These are phyloP conservation scores for Hydrophis major DNA, from an alignment of 2,797 vertebrate genomes.

Conservation along the genomic window DNA sequence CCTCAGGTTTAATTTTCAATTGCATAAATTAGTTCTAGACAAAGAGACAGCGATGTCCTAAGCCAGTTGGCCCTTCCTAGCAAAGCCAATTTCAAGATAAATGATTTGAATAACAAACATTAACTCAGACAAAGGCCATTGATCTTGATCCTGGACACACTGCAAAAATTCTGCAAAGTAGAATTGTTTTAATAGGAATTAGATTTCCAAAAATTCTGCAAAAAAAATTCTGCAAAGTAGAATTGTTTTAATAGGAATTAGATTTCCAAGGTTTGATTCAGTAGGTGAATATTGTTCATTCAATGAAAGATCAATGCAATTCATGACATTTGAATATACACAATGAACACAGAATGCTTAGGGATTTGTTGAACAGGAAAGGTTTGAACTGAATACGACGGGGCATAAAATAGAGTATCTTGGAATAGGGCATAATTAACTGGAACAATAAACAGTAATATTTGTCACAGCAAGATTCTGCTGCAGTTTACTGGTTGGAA, in stretches of 20 bases:
- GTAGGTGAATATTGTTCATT: not conserved
- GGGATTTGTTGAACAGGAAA: not conserved
- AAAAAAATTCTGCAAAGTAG: not conserved
- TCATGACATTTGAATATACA: not conserved
- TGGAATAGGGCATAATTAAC: not conserved
- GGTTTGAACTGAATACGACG: not conserved
- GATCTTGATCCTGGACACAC: not conserved
- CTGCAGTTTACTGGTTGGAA: not conserved
- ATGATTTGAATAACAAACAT: not conserved
- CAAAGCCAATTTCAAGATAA: constrained; percentile 3
- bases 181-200: not conserved
- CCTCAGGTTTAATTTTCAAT: not conserved
- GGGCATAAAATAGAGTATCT: not conserved
- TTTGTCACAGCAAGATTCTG: not conserved
- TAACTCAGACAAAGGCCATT: constrained; percentile 2
- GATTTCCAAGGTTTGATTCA: not conserved
- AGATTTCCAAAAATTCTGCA: not conserved
- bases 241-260: not conserved
- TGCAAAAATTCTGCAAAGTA: not conserved
- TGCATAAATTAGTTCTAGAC: not conserved
- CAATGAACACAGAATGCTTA: not conserved
- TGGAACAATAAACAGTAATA: not conserved
- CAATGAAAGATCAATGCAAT: not conserved
- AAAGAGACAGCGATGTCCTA: not conserved
- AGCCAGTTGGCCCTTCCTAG: not conserved